Conservation (phyloP, 2,113 vertebrate species). For the Aramus guarauna region DNA sequence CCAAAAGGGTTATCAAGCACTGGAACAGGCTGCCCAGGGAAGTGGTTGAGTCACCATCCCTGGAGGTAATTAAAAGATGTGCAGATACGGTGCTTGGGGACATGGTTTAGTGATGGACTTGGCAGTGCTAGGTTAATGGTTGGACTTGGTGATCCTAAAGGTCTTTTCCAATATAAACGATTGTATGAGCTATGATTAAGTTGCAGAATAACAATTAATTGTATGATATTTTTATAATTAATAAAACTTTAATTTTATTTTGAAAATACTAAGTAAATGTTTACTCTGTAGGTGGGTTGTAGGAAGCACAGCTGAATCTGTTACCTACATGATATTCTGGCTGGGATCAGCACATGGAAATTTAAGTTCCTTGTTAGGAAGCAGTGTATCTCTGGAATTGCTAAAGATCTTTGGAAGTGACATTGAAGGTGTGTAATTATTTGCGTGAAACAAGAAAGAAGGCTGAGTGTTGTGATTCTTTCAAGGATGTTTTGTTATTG, state of each 20-base stretch:
- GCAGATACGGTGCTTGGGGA: too few relatives aligned
- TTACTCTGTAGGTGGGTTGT: fast-evolving
- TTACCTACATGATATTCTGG: background rate
- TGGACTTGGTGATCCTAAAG: too few relatives aligned
- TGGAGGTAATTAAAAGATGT: too few relatives aligned
- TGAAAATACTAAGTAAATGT: background rate
- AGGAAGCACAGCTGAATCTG: background rate
- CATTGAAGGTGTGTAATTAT: background rate
- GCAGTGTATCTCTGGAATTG: background rate
- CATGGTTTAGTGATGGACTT: too few relatives aligned
- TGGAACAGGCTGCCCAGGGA: too few relatives aligned
- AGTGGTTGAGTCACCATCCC: too few relatives aligned
- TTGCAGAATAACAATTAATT: background rate
- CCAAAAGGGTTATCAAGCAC: too few relatives aligned
- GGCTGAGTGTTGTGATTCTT: background rate
- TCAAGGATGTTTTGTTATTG: background rate
- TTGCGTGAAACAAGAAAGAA: background rate
- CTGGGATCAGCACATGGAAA: background rate
- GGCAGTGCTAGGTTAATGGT: too few relatives aligned
- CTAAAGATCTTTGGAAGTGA: background rate
- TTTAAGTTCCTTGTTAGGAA: background rate
- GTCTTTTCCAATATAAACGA: too few relatives aligned
- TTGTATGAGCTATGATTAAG: background rate
- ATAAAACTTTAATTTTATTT: background rate
- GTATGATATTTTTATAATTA: background rate